Evolutionary conservation across 2,797 vertebrate genomes (phyloP), one percentile per base, ranked within the genome.

Genomic region (Caiman crocodilus): DNA sequence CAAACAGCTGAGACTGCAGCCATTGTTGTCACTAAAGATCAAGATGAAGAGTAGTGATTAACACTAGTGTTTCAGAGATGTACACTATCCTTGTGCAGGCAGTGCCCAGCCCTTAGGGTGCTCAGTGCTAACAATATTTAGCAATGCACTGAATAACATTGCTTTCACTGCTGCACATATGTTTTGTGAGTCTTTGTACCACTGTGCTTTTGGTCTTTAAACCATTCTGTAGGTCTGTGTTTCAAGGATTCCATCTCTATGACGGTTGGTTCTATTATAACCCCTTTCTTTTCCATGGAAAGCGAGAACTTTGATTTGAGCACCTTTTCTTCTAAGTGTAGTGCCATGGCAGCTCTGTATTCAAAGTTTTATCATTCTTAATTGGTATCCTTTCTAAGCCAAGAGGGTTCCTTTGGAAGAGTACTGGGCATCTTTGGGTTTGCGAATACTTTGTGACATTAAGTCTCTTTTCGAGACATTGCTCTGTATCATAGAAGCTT

Each of bases 301-400:
- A 69, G 20, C 16, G 63, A 64, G 63, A 64, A 64, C n/a, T 64
- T 28, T 64, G 65, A 23, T 56, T 67, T 35, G 28, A 85, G 23
- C n/a, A 18, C 3, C 17, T 20, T 61, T 13, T 13, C 69, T 56
- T 20, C 58, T 42, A 75, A 83, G 76, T 50, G 59, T 4, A 5
- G 64, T 32, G 71, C 67, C 26, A 32, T 0, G 3, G 17, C 42
- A 42, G 0, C n/a, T 11, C 0, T 0, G 10, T 30, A 21, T 59
- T 75, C 21, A 2, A 4, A 14, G 32, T 50, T 60, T 56, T 26
- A 85, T 79, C 23, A 73, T 15, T 64, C n/a, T 5, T 14, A 28
- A n/a, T 23, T 64, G 76, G 57, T 15, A 32, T 32, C 17, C 61
- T 0, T 1, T 55, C 12, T 84, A 50, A 50, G 42, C 14, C 17